Conservation (phyloP, 2,113 vertebrate genomes). For the Odocoileus virginianus region DNA sequence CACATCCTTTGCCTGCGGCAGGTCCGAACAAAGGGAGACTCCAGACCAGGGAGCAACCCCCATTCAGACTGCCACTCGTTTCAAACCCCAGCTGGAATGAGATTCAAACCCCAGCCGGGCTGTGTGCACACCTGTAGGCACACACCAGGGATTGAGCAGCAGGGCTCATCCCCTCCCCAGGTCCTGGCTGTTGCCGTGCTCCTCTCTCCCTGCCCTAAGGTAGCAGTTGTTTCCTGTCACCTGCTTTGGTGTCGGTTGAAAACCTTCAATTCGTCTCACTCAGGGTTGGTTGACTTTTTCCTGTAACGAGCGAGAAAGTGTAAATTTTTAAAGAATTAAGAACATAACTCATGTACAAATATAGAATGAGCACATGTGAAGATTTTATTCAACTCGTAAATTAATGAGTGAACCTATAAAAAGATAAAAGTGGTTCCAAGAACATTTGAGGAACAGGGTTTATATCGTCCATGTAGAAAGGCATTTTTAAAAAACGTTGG, state of each 20-base stretch:
- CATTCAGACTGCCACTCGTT: background rate
- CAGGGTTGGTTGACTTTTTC: background rate
- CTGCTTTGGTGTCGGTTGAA: background rate
- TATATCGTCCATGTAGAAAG: background rate
- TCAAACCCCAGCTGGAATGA: background rate
- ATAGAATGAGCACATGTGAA: background rate
- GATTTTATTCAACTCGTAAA: slow-evolving; percentile 32
- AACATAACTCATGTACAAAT: background rate
- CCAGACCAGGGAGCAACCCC: background rate
- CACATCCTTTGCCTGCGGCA: background rate
- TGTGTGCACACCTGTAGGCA: rapidly evolving
- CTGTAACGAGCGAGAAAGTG: background rate
- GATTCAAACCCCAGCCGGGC: background rate
- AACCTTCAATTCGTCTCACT: background rate
- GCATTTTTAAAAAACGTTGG: background rate
- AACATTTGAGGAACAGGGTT: background rate
- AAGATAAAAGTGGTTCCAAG: slow-evolving; percentile 1
- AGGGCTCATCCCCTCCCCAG: background rate
- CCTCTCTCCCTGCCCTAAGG: no score
- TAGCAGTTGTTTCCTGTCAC: background rate
- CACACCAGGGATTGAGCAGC: rapidly evolving
- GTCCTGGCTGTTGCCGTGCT: background rate
- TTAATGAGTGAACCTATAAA: background rate
- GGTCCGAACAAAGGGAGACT: background rate
- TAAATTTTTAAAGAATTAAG: background rate